These are phyloP conservation scores for Amblyopsis hoosieri DNA, from an alignment of 2,797 vertebrate genomes.

Conservation along the genomic window DNA sequence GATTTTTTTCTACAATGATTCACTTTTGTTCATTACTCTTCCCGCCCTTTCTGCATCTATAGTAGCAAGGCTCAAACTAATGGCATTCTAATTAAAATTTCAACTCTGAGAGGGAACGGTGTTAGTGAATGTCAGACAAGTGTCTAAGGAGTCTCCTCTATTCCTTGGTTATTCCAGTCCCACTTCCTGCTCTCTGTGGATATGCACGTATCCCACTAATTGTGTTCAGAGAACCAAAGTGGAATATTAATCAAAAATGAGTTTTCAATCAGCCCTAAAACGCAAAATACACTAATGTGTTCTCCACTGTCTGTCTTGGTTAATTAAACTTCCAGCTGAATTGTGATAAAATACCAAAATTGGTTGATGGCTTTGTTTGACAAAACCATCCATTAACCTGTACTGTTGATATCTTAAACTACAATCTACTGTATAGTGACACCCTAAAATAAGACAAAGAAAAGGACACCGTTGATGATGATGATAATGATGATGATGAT, in stretches of 20 bases:
- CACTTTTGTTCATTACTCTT: slow-evolving; percentile 40
- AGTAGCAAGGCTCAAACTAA: slow-evolving; percentile 57
- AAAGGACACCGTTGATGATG: slow-evolving; percentile 22
- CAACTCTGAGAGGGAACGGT: slow-evolving; percentile 63
- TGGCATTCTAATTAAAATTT: slow-evolving; percentile 80
- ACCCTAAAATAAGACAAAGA: slow-evolving; percentile 21
- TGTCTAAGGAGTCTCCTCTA: slow-evolving; percentile 57
- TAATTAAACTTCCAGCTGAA: background rate
- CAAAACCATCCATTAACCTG: background rate
- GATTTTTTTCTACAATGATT: slow-evolving; percentile 40
- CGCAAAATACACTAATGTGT: slow-evolving; percentile 41
- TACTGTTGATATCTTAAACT: slow-evolving; percentile 15
- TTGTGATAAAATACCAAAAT: background rate
- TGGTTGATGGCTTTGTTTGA: background rate
- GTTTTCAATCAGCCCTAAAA: slow-evolving; percentile 65
- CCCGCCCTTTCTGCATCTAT: slow-evolving; percentile 32
- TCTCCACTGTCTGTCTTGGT: slow-evolving; percentile 2
- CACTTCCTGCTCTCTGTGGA: slow-evolving; percentile 48
- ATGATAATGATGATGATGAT: slow-evolving; percentile 43
- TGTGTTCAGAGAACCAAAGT: slow-evolving; percentile 64
- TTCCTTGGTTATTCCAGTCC: slow-evolving; percentile 67
- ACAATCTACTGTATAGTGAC: slow-evolving; percentile 32
- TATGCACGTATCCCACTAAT: slow-evolving; percentile 62
- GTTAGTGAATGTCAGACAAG: slow-evolving; percentile 77
- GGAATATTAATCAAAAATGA: slow-evolving; percentile 67